A percentile compares a stretch with the other conserved stretches of the same genome.
phyloP scores from a whole-genome alignment of 1,140 invertebrate species.

The Leptestheria dahalacensis region DNA sequence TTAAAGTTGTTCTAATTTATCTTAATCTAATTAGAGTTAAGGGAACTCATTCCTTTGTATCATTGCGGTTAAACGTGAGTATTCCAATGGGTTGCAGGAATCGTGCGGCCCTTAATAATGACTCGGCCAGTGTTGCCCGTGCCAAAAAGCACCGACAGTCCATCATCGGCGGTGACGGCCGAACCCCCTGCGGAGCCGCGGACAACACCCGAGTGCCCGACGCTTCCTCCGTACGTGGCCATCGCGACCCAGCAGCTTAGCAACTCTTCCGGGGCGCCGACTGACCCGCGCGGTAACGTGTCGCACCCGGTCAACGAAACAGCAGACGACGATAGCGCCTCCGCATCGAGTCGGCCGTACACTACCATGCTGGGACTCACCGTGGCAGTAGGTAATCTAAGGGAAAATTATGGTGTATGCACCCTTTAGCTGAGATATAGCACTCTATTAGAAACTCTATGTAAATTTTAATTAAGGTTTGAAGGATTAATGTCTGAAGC shows the following conservation, averaged over 20 bases:
- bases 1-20: too few species aligned
- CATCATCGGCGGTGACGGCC: neutral
- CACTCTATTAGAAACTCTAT: too few species aligned
- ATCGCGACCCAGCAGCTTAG: neutral
- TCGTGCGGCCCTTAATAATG: neutral
- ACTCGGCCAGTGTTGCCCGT: neutral
- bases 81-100: neutral
- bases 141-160: neutral
- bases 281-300: neutral
- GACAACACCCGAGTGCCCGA: neutral
- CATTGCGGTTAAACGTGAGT: too few species aligned
- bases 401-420: too few species aligned
- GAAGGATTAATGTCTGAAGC: too few species aligned
- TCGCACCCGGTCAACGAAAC: too few species aligned
- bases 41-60: neutral
- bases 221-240: neutral
- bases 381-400: neutral
- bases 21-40: too few species aligned
- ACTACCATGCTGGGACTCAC: constrained; percentile 3
- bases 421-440: too few species aligned
- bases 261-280: neutral
- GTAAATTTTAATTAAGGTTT: too few species aligned
- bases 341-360: neutral
- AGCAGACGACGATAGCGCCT: neutral
- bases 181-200: neutral